Evolutionary conservation across 2,113 vertebrate genomes (phyloP), one percentile per base, ranked within the genome.

Genomic region (Pelecanoides urinatrix): DNA sequence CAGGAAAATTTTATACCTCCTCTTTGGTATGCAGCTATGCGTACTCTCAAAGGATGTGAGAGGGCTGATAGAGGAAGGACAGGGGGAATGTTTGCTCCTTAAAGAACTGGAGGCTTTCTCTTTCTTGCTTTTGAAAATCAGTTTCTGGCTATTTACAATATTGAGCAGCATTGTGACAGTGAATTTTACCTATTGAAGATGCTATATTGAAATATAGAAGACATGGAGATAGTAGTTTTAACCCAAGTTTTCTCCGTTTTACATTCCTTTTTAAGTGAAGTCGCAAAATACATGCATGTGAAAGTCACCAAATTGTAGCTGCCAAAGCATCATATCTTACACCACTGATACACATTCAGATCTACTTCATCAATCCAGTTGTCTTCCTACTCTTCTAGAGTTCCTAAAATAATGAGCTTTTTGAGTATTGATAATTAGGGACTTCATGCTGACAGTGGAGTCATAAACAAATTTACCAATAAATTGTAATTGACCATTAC

Each of bases 381-480:
- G 13, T 80, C n/a, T 81, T 88, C 21, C 26, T 92, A 0, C 22
- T 88, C 22, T 88, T 88, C 17, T 44, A 18, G 23, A 85, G 29
- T 73, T 92, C 47, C 42, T 73, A 79, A 85, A 91, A 76, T 90
- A 92, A 73, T 59, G 36, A 76, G 8, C 23, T 44, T 84, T 91
- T 86, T 70, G 50, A 38, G 22, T 93, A 40, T 55, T n/a, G 23
- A 63, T 93, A 88, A 72, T 81, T 66, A 72, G 47, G 52, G 38
- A 10, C 72, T 61, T 92, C 55, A 29, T 73, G 78, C 75, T 93
- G 70, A 77, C 44, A 83, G 26, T 52, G 45, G 59, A 89, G 20
- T 61, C 42, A 68, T 92, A 84, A 96, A 88, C 19, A 93, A 78
- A 85, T 91, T 73, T 68, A 45, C 42, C 63, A 59, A 75, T 81